Percentiles rank a stretch among this genome's conserved stretches.
These are phyloP conservation scores for Drosophila nannoptera DNA, from an alignment of 1,140 invertebrate species.

Conservation along the genomic window DNA sequence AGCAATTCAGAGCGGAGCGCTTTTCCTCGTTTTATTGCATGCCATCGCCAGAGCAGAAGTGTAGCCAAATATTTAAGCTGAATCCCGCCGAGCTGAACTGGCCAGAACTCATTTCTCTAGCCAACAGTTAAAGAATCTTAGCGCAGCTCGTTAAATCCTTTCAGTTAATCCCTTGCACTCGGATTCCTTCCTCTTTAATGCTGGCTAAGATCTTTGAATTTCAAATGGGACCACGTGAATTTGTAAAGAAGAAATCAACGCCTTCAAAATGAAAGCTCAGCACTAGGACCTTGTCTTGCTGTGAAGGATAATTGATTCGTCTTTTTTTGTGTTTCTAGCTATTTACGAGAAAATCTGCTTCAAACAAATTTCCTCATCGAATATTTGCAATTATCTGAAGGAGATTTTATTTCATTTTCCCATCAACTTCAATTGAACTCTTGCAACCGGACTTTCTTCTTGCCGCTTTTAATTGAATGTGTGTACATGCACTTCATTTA, in stretches of 20 bases:
- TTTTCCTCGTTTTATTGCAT: constrained; percentile 55
- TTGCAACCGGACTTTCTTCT: not conserved
- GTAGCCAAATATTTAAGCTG: constrained; percentile 63
- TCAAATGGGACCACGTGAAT: too few relatives aligned
- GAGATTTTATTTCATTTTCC: not conserved
- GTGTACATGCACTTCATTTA: constrained; percentile 48
- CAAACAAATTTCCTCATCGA: too few relatives aligned
- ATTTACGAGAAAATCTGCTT: too few relatives aligned
- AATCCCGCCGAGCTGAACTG: constrained; percentile 50
- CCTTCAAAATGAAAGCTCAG: too few relatives aligned
- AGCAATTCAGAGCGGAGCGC: constrained; percentile 42
- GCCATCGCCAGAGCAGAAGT: constrained; percentile 68
- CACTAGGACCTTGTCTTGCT: too few relatives aligned
- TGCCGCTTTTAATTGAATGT: constrained; percentile 13
- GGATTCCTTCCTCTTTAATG: too few relatives aligned
- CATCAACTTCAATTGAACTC: not conserved
- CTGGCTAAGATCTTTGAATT: too few relatives aligned
- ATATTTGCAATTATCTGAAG: not conserved
- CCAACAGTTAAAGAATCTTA: constrained; percentile 17
- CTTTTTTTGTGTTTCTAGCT: too few relatives aligned
- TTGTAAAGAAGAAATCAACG: too few relatives aligned
- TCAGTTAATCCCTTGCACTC: not conserved
- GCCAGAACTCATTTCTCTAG: constrained; percentile 1
- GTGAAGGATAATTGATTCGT: too few relatives aligned
- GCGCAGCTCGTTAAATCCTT: constrained; percentile 33